Conservation (phyloP, 2,113 vertebrate genomes). For the Gnathonemus longibarbis region DNA sequence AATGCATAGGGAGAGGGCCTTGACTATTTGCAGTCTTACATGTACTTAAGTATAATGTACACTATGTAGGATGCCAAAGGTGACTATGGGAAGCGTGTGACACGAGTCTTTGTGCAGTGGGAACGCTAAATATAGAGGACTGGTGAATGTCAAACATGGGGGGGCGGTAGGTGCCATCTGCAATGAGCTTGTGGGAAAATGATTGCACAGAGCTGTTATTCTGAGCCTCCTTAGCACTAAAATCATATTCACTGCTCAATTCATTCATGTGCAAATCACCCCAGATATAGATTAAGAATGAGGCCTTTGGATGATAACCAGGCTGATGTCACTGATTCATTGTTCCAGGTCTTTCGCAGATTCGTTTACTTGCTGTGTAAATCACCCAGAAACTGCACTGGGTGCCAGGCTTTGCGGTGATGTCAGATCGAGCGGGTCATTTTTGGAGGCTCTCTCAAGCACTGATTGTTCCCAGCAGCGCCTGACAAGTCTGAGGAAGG, state of each 20-base stretch:
- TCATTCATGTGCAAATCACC: neutral
- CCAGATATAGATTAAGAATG: neutral
- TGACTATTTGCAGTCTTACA: neutral
- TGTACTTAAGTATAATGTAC: neutral
- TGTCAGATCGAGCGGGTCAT: neutral
- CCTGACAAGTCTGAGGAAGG: neutral
- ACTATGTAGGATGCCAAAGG: neutral
- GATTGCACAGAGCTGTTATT: conserved; percentile 3
- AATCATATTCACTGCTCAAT: neutral
- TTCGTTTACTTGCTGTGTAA: neutral
- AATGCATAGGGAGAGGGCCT: neutral
- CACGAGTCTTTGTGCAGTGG: neutral
- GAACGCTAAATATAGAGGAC: neutral
- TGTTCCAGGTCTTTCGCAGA: neutral
- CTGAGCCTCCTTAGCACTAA: neutral
- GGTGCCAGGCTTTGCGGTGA: neutral
- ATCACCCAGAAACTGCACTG: neutral
- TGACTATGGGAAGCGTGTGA: neutral
- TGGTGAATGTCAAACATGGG: neutral
- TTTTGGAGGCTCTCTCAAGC: neutral
- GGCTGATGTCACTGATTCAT: neutral
- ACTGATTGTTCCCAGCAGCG: neutral
- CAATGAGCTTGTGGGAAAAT: conserved; percentile 1
- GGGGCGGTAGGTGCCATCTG: neutral
- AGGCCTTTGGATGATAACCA: neutral